Evolutionary conservation across 2,797 vertebrate species (phyloP).

Genomic region (Buphagus erythrorhynchus): DNA sequence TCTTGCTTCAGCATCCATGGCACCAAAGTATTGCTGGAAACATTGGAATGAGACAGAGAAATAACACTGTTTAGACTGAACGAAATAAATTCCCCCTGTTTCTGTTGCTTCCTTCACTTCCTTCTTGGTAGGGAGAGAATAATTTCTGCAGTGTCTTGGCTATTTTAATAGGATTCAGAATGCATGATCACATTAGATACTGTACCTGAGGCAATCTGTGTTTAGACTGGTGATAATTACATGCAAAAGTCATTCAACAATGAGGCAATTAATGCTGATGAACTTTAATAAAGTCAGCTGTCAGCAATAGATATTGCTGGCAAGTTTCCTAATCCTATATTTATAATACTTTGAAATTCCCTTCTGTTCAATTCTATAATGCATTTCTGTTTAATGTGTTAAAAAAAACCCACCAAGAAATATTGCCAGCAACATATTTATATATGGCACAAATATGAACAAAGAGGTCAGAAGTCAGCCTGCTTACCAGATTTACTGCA

Average conservation of each 20-base stretch:
- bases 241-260: constrained; percentile 73
- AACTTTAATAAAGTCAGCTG: constrained; percentile 80
- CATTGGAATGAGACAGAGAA: neutral
- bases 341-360: constrained; percentile 74
- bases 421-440: constrained; percentile 59
- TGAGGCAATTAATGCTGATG: constrained; percentile 78
- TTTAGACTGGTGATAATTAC: constrained; percentile 78
- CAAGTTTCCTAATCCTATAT: constrained; percentile 74
- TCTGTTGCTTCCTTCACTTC: constrained; percentile 17
- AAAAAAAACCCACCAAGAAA: constrained; percentile 48
- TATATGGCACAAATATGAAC: constrained; percentile 54
- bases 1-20: neutral
- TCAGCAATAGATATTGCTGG: constrained; percentile 74
- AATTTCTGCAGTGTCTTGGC: constrained; percentile 40
- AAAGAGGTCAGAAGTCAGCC: constrained; percentile 52
- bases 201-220: constrained; percentile 74
- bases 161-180: constrained; percentile 64
- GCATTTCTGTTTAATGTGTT: constrained; percentile 69
- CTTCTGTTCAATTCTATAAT: constrained; percentile 67
- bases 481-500: constrained; percentile 68
- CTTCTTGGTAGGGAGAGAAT: constrained; percentile 1
- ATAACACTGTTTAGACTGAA: neutral
- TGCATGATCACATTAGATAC: constrained; percentile 67
- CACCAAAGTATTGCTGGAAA: neutral
- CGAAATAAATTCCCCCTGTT: neutral